Evolutionary conservation across 1,140 invertebrate species (phyloP).

Genomic region (Wiebesia pumilae): DNA sequence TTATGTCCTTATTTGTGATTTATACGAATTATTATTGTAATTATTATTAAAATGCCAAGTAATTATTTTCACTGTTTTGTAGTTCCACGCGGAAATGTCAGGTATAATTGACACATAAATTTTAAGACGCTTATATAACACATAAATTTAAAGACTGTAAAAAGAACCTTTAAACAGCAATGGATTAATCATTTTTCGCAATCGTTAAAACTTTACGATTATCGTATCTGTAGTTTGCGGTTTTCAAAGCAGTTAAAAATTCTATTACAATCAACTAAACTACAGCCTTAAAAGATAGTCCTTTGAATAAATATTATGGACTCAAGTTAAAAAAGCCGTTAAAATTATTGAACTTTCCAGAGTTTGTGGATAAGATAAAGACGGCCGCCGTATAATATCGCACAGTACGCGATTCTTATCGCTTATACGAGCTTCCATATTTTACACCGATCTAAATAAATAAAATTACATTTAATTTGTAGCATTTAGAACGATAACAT

Average conservation of each 20-base stretch:
- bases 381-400: background rate
- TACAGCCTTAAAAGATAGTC: background rate
- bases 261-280: conserved; percentile 7
- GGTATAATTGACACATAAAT: conserved; percentile 12
- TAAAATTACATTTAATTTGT: background rate
- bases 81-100: conserved; percentile 20
- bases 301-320: background rate
- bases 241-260: conserved; percentile 4
- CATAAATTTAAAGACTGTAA: background rate
- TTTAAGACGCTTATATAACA: background rate
- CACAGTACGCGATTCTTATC: background rate
- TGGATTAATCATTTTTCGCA: background rate
- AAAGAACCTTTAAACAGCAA: background rate
- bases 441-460: background rate
- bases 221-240: background rate
- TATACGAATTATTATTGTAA: conserved; percentile 27
- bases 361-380: conserved; percentile 10
- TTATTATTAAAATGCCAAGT: conserved; percentile 28
- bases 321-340: background rate
- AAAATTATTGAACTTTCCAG: background rate
- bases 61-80: conserved; percentile 29
- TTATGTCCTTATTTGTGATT: conserved; percentile 41
- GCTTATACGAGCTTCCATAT: background rate
- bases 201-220: conserved; percentile 4
- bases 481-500: no score